Conservation (phyloP, 2,888 invertebrate species). For the Sphaerophoria rueppellii region DNA sequence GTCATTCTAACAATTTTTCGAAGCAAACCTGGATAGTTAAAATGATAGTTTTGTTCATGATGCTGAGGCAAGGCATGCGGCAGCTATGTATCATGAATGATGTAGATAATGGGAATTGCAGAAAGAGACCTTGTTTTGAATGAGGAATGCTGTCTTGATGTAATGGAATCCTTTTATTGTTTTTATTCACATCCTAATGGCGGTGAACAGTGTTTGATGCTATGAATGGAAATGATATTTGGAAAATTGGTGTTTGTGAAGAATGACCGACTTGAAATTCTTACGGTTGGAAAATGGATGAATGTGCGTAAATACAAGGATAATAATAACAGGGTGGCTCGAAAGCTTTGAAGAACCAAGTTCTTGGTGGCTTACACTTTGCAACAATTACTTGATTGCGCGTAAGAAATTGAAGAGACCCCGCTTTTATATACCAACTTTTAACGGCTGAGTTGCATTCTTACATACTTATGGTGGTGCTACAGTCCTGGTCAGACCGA, state of each 20-base stretch:
- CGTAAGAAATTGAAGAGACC: too few relatives aligned
- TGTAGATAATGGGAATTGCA: conserved; percentile 24
- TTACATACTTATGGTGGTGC: too few relatives aligned
- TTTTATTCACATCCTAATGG: conserved; percentile 2
- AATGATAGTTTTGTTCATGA: conserved; percentile 7
- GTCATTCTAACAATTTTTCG: conserved; percentile 44
- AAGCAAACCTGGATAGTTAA: conserved; percentile 57
- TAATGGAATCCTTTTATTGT: conserved; percentile 39
- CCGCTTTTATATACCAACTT: too few relatives aligned
- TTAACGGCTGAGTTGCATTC: too few relatives aligned
- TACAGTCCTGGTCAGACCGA: too few relatives aligned
- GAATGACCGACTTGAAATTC: not conserved
- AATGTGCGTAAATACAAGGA: too few relatives aligned
- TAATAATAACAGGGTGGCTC: too few relatives aligned
- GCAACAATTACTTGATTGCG: too few relatives aligned
- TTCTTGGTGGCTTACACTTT: too few relatives aligned
- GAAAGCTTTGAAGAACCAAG: too few relatives aligned
- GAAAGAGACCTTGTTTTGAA: conserved; percentile 28
- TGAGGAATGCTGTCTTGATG: conserved; percentile 60
- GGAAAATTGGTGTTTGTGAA: not conserved
- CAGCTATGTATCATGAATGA: conserved; percentile 6
- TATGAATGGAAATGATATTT: not conserved
- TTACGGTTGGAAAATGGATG: too few relatives aligned
- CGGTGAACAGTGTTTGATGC: not conserved
- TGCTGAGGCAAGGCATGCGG: not conserved